These are phyloP conservation scores for Germaria angustata DNA, from an alignment of 2,888 invertebrate genomes.

Conservation along the genomic window DNA sequence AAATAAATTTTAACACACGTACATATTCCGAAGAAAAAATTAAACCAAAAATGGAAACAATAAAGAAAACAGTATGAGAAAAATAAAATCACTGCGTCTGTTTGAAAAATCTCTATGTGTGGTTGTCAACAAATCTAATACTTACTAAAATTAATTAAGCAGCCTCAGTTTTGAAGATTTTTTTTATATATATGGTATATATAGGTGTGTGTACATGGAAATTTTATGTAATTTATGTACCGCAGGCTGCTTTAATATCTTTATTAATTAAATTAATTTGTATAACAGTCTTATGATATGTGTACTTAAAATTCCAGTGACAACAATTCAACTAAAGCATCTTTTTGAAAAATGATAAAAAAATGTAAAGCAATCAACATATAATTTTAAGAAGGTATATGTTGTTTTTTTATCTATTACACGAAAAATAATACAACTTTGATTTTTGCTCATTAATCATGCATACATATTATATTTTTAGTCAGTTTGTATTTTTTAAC, in stretches of 20 bases:
- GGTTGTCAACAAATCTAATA: slow-evolving; percentile 17
- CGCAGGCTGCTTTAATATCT: slow-evolving; percentile 41
- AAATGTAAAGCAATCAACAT: background rate
- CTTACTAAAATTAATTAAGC: slow-evolving; percentile 35
- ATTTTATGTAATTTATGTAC: background rate
- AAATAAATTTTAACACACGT: slow-evolving; percentile 39
- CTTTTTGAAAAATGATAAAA: background rate
- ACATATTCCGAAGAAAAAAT: background rate
- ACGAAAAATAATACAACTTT: background rate
- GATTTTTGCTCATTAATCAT: background rate
- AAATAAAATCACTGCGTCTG: slow-evolving; percentile 7
- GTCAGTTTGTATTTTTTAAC: background rate
- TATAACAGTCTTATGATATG: slow-evolving; percentile 66
- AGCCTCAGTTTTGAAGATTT: slow-evolving; percentile 33
- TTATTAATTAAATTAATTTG: slow-evolving; percentile 48
- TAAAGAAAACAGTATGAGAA: background rate
- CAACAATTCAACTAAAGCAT: slow-evolving; percentile 54
- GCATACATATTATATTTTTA: background rate
- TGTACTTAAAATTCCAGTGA: slow-evolving; percentile 51
- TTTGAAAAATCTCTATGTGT: background rate
- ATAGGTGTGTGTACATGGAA: background rate
- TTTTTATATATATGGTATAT: background rate
- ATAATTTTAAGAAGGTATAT: background rate
- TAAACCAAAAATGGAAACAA: background rate
- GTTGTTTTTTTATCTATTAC: background rate